These are phyloP conservation scores for Yoshiicerus persimilis DNA, from an alignment of 1,140 invertebrate genomes.

Conservation along the genomic window DNA sequence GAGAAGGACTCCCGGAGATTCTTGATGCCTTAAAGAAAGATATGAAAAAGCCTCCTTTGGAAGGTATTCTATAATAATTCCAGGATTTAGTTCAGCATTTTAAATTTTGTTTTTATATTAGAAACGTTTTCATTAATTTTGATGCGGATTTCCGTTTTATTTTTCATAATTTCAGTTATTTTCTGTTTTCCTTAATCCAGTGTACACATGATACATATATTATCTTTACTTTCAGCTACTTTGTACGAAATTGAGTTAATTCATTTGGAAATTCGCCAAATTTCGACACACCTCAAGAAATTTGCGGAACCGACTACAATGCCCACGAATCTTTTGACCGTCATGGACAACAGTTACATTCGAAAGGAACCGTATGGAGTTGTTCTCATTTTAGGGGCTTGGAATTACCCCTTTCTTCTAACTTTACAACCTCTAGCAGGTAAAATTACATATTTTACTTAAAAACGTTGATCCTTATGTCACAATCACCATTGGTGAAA, in stretches of 20 bases:
- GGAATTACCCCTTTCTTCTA: conserved; percentile 96
- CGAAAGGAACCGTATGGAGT: conserved; percentile 67
- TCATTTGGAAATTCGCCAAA: conserved; percentile 8
- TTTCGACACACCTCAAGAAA: not conserved
- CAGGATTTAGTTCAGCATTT: no score
- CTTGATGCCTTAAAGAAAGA: conserved; percentile 30
- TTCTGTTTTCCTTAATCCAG: no score
- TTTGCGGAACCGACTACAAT: conserved; percentile 50
- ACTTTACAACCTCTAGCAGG: conserved; percentile 68
- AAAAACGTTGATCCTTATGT: no score
- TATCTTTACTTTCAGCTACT: not conserved
- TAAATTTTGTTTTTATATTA: no score
- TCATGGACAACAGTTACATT: conserved; percentile 55
- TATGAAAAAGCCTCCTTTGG: conserved; percentile 28
- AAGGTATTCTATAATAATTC: no score
- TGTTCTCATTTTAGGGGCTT: conserved; percentile 76
- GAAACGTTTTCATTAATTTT: no score
- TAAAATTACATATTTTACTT: no score
- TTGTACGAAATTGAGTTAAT: conserved; percentile 2
- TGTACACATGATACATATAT: no score
- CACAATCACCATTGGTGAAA: no score
- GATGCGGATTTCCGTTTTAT: no score
- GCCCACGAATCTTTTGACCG: conserved; percentile 55
- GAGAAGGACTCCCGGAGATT: conserved; percentile 30
- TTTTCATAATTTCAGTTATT: not conserved